Conservation (phyloP, 2,113 vertebrate species). For the Heterochromis multidens region DNA sequence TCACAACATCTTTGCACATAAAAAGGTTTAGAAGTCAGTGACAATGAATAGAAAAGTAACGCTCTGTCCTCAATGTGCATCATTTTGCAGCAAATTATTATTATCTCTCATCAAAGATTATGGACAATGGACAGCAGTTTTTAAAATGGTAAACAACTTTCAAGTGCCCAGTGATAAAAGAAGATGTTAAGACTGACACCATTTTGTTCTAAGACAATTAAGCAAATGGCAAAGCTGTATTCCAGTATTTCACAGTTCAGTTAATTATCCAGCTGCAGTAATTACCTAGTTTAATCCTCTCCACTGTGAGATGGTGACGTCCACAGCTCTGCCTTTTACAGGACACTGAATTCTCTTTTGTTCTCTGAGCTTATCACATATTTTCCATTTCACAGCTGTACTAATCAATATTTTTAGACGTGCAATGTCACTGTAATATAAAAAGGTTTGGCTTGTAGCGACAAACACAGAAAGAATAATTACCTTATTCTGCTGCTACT, state of each 20-base stretch:
- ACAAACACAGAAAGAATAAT: not conserved
- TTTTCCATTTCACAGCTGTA: not conserved
- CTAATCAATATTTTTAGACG: not conserved
- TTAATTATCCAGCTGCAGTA: slow-evolving; percentile 44
- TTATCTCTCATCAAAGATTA: not conserved
- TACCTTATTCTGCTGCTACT: not conserved
- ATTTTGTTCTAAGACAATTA: slow-evolving; percentile 30
- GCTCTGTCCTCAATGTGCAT: not conserved
- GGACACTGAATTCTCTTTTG: not conserved
- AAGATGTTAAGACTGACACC: not conserved
- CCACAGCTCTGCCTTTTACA: not conserved
- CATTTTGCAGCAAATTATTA: not conserved
- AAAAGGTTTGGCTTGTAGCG: not conserved
- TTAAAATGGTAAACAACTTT: slow-evolving; percentile 9
- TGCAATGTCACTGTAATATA: not conserved
- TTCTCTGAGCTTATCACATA: not conserved
- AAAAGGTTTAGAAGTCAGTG: not conserved
- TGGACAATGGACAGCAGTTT: not conserved
- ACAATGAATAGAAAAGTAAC: not conserved
- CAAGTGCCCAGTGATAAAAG: slow-evolving; percentile 1
- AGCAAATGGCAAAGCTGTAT: slow-evolving; percentile 2
- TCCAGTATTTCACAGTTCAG: not conserved
- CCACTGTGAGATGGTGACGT: slow-evolving; percentile 1
- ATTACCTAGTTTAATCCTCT: slow-evolving; percentile 32
- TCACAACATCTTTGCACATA: not conserved